phyloP scores from a whole-genome alignment of 37 sponge, comb jelly and placozoan genomes.

The Oscarella lobularis region DNA sequence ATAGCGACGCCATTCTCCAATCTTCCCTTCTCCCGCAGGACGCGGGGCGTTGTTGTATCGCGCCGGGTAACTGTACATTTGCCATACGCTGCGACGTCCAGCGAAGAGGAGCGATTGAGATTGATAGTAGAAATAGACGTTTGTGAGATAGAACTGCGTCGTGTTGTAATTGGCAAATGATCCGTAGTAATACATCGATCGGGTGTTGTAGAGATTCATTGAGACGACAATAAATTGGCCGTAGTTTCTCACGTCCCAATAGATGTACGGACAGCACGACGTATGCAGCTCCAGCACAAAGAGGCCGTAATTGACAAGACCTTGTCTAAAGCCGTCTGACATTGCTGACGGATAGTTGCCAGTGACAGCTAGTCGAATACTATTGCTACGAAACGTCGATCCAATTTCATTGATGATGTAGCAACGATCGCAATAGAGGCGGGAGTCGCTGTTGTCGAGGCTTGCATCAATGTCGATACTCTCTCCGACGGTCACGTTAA shows the following conservation, averaged over 20 bases:
- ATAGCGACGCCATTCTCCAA: neutral
- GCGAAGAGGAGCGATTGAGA: neutral
- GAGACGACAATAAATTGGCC: neutral
- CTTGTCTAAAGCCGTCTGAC: neutral
- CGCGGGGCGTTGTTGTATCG: neutral
- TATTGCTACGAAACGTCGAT: neutral
- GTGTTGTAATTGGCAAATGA: neutral
- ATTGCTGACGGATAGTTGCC: neutral
- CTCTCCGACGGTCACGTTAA: neutral
- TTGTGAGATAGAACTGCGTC: neutral
- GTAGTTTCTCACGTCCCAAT: slow-evolving; percentile 1
- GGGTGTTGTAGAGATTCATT: neutral
- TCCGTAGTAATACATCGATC: neutral
- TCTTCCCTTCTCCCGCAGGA: neutral
- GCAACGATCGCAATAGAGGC: neutral
- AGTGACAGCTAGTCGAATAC: neutral
- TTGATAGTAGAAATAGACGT: neutral
- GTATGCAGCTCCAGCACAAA: neutral
- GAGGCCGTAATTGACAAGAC: slow-evolving; percentile 1
- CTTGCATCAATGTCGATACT: neutral
- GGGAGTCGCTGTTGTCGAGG: neutral
- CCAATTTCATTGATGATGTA: neutral
- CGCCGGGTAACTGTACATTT: neutral
- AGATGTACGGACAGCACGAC: neutral
- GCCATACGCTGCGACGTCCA: neutral